Evolutionary conservation across 2,888 invertebrate genomes (phyloP), one percentile per base, ranked within the genome.

Genomic region (Amphipyra tragopoginis): DNA sequence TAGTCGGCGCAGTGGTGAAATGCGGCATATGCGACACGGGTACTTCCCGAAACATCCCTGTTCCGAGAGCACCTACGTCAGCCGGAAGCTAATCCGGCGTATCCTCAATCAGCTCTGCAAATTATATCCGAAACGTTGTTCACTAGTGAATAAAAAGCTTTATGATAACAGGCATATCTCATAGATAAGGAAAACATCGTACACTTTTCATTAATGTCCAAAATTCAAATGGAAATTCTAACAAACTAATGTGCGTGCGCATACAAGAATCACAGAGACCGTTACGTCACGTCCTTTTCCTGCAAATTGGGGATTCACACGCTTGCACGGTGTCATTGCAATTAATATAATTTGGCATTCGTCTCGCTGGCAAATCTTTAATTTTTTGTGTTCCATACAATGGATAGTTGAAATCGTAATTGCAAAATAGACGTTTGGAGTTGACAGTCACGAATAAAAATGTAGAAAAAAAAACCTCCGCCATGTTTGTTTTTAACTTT

Each of bases 281-380:
- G 73, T 77, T 75, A 76, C 77, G 65, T 71, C 77, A 77, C 49
- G 56, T 73, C 79, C 65, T 77, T 71, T 75, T 59, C 71, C 55
- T 33, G 42, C 76, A 60, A 79, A 76, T 71, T 65, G 63, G 54
- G 67, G 61, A 65, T 77, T 77, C 77, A 76, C 77, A 77, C 77
- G 77, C 64, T 59, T 72, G 59, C 57, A 65, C 49, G 63, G 64
- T 77, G 77, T 77, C 77, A 73, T 65, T 79, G 77, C 73, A 77
- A 77, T 77, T 77, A 79, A 62, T 77, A 73, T 79, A 79, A 77
- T 79, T 71, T 76, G 59, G 43, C 61, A 77, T 77, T 77, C 79
- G 77, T 65, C 71, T 66, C 77, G 79, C 71, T 76, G 49, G 64
- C 65, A 49, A 72, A 78, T 75, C 48, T 75, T 70, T 50, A 70